phyloP scores from a whole-genome alignment of 2,113 vertebrate genomes.

The Hemichromis elongatus region DNA sequence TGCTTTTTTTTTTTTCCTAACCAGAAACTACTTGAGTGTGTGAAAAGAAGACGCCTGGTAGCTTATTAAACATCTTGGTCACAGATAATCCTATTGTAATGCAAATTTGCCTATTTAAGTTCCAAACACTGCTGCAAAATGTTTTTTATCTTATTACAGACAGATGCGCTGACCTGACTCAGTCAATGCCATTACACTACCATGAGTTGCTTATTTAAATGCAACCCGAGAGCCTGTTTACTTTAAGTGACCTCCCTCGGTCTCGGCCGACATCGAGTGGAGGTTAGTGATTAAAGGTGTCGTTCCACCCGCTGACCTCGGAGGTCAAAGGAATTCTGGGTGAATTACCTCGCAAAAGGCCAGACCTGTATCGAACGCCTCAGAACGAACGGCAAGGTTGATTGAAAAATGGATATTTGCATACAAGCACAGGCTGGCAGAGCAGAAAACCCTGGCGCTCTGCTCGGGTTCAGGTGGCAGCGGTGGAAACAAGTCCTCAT shows the following conservation, averaged over 20 bases:
- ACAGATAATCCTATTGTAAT: not conserved
- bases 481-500: constrained; percentile 7
- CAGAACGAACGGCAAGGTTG: constrained; percentile 42
- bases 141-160: not conserved
- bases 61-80: not conserved
- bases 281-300: constrained; percentile 64
- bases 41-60: not conserved
- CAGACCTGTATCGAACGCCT: constrained; percentile 34
- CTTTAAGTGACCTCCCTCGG: constrained; percentile 9
- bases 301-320: constrained; percentile 41
- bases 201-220: not conserved
- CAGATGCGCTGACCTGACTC: not conserved
- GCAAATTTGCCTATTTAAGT: not conserved
- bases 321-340: constrained; percentile 54
- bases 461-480: not conserved
- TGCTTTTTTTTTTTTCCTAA: too few species aligned
- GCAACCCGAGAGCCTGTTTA: not conserved
- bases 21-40: not conserved
- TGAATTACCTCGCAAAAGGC: constrained; percentile 52
- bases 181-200: not conserved
- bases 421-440: constrained; percentile 29
- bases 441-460: constrained; percentile 1
- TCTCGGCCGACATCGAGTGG: not conserved
- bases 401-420: constrained; percentile 65
- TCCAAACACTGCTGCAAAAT: not conserved